These are phyloP conservation scores for Sarcophaga caerulescens DNA, from an alignment of 2,888 invertebrate genomes.

Conservation along the genomic window DNA sequence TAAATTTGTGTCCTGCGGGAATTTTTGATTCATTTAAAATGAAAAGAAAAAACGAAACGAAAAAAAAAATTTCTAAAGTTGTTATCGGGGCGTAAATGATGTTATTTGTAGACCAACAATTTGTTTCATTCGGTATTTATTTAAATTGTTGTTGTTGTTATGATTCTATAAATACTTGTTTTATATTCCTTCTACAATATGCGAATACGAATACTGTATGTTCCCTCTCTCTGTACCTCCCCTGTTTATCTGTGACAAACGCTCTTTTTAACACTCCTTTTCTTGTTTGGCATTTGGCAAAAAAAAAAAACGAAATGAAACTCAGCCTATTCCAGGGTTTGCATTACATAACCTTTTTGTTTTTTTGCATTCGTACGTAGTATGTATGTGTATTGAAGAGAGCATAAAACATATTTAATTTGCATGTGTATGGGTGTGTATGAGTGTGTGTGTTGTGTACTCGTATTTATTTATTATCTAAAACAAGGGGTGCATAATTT, in stretches of 20 bases:
- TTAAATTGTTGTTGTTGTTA: neutral
- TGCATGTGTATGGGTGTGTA: conserved; percentile 22
- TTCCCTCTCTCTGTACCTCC: too few relatives aligned
- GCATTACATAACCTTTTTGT: neutral
- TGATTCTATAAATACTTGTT: neutral
- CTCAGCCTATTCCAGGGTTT: too few relatives aligned
- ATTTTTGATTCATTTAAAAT: conserved; percentile 29
- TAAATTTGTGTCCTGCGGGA: conserved; percentile 43
- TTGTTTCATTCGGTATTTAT: neutral
- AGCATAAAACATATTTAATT: neutral
- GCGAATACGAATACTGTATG: too few relatives aligned
- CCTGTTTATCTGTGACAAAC: too few relatives aligned
- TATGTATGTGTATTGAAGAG: too few relatives aligned
- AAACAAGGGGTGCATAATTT: conserved; percentile 64
- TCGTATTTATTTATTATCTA: conserved; percentile 36
- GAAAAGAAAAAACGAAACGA: neutral
- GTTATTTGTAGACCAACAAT: conserved; percentile 50
- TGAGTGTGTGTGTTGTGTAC: conserved; percentile 21
- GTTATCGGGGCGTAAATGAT: conserved; percentile 48
- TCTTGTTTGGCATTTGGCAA: too few relatives aligned
- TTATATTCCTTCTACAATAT: too few relatives aligned
- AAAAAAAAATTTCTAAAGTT: neutral
- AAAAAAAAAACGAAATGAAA: too few relatives aligned
- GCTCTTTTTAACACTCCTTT: too few relatives aligned
- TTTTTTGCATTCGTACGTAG: neutral